phyloP scores from a whole-genome alignment of 2,888 invertebrate genomes.

The Troides oblongomaculatus region DNA sequence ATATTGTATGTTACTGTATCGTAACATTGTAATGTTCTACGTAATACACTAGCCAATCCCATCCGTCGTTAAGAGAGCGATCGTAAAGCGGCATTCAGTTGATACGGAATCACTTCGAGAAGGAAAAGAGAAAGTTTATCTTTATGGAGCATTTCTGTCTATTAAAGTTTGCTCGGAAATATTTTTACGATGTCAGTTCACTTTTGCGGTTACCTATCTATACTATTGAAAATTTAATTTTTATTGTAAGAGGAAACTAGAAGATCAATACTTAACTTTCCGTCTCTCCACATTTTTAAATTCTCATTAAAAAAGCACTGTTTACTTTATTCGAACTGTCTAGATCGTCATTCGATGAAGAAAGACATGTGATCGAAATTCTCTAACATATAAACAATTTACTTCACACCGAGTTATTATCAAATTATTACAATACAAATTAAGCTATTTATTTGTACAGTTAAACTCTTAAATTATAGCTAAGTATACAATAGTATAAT shows the following conservation, averaged over 20 bases:
- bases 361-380: too few relatives aligned
- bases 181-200: constrained; percentile 47
- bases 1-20: constrained; percentile 19
- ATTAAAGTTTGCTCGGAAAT: constrained; percentile 50
- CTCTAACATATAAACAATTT: too few relatives aligned
- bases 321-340: too few relatives aligned
- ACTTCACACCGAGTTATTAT: too few relatives aligned
- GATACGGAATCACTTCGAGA: constrained; percentile 50
- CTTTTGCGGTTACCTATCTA: constrained; percentile 34
- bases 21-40: constrained; percentile 22
- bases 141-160: constrained; percentile 55
- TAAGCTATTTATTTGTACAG: too few relatives aligned
- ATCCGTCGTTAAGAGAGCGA: constrained; percentile 37
- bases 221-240: neutral
- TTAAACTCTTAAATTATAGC: too few relatives aligned
- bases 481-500: too few relatives aligned
- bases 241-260: neutral
- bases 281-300: too few relatives aligned
- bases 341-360: too few relatives aligned
- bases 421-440: too few relatives aligned
- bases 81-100: constrained; percentile 41
- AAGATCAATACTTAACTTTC: too few relatives aligned
- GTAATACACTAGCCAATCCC: constrained; percentile 27
- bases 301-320: too few relatives aligned
- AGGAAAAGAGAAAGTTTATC: constrained; percentile 51